Percentiles rank a stretch among this genome's conserved stretches.
These are phyloP conservation scores for Poecilia velifera DNA, from an alignment of 2,797 vertebrate species.

Conservation along the genomic window DNA sequence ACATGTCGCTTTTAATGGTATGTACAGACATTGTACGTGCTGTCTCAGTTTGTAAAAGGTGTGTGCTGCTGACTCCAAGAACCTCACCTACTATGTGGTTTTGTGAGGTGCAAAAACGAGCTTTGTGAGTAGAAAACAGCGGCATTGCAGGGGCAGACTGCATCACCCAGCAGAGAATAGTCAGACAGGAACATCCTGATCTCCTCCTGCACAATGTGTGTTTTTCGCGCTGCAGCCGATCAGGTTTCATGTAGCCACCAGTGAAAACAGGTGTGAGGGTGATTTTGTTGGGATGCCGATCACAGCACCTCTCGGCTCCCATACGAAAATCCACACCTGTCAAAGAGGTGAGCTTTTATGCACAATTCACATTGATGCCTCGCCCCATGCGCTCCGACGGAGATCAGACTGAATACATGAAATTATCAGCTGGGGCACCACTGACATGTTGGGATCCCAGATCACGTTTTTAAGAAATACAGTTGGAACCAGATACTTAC, in stretches of 20 bases:
- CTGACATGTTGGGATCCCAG: background rate
- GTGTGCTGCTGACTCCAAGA: background rate
- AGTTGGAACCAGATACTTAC: background rate
- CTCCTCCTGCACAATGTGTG: constrained; percentile 19
- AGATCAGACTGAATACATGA: background rate
- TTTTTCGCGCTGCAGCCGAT: constrained; percentile 25
- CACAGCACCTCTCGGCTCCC: background rate
- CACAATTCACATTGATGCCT: background rate
- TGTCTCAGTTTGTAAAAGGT: constrained; percentile 12
- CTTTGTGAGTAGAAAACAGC: constrained; percentile 42
- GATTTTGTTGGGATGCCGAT: constrained; percentile 19
- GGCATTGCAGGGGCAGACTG: constrained; percentile 69
- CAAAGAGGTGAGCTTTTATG: background rate
- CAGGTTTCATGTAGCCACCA: constrained; percentile 11
- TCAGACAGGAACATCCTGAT: constrained; percentile 38
- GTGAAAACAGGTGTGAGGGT: background rate
- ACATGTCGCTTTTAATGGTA: background rate
- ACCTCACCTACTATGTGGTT: constrained; percentile 40
- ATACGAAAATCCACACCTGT: background rate
- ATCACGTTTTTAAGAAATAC: background rate
- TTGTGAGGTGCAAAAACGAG: constrained; percentile 57
- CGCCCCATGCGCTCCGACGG: background rate
- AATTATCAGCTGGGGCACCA: background rate
- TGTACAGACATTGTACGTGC: no score
- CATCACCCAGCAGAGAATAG: constrained; percentile 41